Percentiles rank a stretch among this genome's conserved stretches.
Evolutionary conservation across 2,113 vertebrate species (phyloP).

Genomic region (Rhineura floridana): DNA sequence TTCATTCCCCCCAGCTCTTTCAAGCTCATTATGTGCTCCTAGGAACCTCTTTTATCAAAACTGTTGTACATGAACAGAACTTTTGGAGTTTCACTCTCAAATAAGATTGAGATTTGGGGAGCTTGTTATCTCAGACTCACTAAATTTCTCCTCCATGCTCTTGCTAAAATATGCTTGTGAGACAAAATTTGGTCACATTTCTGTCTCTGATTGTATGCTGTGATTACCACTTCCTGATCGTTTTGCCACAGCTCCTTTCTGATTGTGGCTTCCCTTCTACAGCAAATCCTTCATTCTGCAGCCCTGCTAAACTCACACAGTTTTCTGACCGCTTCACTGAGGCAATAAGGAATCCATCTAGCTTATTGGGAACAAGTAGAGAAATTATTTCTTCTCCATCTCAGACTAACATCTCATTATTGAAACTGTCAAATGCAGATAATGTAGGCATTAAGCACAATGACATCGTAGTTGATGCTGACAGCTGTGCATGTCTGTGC

Average conservation of each 20-base stretch:
- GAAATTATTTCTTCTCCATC: slow-evolving; percentile 16
- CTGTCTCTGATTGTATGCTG: neutral
- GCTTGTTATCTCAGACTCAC: neutral
- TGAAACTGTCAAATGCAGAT: slow-evolving; percentile 20
- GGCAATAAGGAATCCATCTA: slow-evolving; percentile 38
- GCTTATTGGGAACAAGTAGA: slow-evolving; percentile 23
- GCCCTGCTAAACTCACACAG: slow-evolving; percentile 28
- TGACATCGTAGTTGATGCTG: slow-evolving; percentile 15
- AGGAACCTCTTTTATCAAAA: neutral
- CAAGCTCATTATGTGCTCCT: neutral
- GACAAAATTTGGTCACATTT: neutral
- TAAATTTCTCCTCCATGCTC: neutral
- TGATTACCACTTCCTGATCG: neutral
- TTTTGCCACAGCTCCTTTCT: neutral
- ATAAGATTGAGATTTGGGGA: neutral
- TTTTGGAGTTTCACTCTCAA: neutral
- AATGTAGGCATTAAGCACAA: slow-evolving; percentile 25
- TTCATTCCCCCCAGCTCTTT: neutral
- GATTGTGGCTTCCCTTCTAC: neutral
- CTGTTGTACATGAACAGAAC: neutral
- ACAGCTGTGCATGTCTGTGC: slow-evolving; percentile 32
- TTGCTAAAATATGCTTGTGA: neutral
- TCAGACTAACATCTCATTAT: neutral
- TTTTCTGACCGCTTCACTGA: slow-evolving; percentile 36
- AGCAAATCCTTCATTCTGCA: slow-evolving; percentile 3